Base-by-base conservation (phyloP, 2,113 vertebrate genomes). In the Phocoena phocoena region DNA sequence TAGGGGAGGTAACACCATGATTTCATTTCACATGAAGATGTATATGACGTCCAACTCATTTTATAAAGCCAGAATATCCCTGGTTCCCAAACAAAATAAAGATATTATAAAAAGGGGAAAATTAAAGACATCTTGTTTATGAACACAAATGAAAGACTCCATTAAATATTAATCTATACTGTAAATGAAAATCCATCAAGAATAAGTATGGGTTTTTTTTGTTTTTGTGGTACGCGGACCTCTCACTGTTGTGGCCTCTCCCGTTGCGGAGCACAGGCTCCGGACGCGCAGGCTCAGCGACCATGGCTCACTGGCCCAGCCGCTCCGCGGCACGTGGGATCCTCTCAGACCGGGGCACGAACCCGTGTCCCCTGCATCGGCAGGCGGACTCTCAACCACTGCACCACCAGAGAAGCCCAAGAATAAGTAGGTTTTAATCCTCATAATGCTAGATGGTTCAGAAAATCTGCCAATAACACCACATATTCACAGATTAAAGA, bases 81-180 rank as follows among this genome's bases (percentile, higher is more conserved):
- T 67, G 41, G 79, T 84, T 93, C 13, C 50, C 88, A 95, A 90
- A 73, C 36, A 63, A 94, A 97, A 95, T 65, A 85, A 82, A 87
- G 10, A 73, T 15, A 95, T 47, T 36, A 38, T 79, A 81, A 84
- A 38, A 74, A 90, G 28, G 76, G 47, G 50, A 84, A 91, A 90
- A 88, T 50, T 84, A 87, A 47, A 60, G 4, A 38, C 20, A 83
- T 90, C 47, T 96, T n/a, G 67, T 88, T 91, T 93, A 91, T 89
- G 36, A 96, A 94, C 25, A 93, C 12, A 90, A 15, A 60, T 36
- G 12, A 5, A 88, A 95, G 93, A 79, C 73, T 80, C 13, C 41
- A 93, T 93, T 92, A 92, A 71, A 93, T 65, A 74, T 87, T 93
- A 63, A 97, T 88, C 60, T 86, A 76, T 2, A 67, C 26, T 25